A percentile compares a stretch with the other conserved stretches of the same genome.
phyloP scores from a whole-genome alignment of 2,888 invertebrate species.

The Andrena minutula region DNA sequence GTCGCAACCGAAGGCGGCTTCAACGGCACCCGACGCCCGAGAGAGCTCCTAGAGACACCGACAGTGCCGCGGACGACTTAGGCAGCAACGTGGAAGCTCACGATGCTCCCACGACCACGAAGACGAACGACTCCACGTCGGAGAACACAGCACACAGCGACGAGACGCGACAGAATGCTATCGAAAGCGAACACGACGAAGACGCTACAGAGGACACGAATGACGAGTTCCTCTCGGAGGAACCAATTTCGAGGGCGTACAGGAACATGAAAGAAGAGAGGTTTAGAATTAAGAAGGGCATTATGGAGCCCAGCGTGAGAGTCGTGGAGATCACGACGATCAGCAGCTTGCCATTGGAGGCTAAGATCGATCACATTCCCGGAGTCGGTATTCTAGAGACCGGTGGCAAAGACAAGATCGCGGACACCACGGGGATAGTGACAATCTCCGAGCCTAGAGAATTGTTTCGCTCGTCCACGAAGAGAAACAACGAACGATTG shows the following conservation, averaged over 20 bases:
- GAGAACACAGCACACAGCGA: not conserved
- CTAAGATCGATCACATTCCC: slow-evolving; percentile 77
- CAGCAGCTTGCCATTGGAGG: slow-evolving; percentile 76
- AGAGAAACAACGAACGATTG: slow-evolving; percentile 63
- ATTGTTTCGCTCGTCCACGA: slow-evolving; percentile 66
- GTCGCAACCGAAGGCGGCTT: slow-evolving; percentile 72
- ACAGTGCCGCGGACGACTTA: slow-evolving; percentile 4
- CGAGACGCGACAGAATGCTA: not conserved
- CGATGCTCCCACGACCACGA: slow-evolving; percentile 18
- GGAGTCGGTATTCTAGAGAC: slow-evolving; percentile 81
- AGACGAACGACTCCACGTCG: slow-evolving; percentile 53
- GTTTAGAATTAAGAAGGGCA: slow-evolving; percentile 74
- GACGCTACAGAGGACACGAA: not conserved
- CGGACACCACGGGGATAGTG: slow-evolving; percentile 57
- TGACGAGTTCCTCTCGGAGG: not conserved
- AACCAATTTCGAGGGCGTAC: not conserved
- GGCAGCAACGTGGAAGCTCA: not conserved
- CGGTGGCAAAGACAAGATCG: slow-evolving; percentile 33
- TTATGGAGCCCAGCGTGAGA: slow-evolving; percentile 65
- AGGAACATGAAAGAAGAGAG: slow-evolving; percentile 49
- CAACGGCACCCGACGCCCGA: slow-evolving; percentile 57
- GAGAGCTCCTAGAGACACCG: slow-evolving; percentile 13
- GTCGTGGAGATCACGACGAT: slow-evolving; percentile 79
- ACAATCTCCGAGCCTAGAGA: slow-evolving; percentile 79
- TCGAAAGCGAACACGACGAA: not conserved